Evolutionary conservation across 2,888 invertebrate genomes (phyloP), one percentile per base, ranked within the genome.

Genomic region (Myopa tessellatipennis): DNA sequence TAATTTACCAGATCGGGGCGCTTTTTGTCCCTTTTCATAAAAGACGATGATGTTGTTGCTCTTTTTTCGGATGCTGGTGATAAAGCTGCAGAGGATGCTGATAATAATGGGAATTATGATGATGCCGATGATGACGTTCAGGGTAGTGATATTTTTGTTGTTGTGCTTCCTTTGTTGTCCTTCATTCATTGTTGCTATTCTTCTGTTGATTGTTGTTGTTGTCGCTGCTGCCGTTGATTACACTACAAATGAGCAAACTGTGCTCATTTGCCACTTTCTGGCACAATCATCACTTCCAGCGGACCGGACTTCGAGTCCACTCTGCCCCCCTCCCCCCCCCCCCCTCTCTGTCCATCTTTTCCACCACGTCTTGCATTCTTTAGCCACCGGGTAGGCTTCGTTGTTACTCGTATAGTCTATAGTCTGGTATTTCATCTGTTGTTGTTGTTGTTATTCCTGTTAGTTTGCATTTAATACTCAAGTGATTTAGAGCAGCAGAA

Each of bases 81-180:
- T 61, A 26, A 26, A 26, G 26, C 26, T 26, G 26, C 26, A 26
- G 61, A 73, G 45, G 45, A 45, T 45, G 6, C 10, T 10, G 45
- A 10, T 45, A 45, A 45, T 26, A 45, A 45, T 4, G 55, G 14
- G n/a, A 1, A n/a, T n/a, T 16, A 55, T n/a, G 55, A 73, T 18
- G 34, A 63, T 45, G 73, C 45, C 50, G 73, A 65, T 74, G 74
- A 74, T 74, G 74, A 63, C 34, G n/a, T 63, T 65, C 18, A 52
- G 34, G 65, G 26, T 74, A 55, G 55, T 55, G 55, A 55, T 55
- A n/a, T 55, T 55, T n/a, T 4, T 55, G n/a, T 55, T 55, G 55
- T 55, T n/a, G n/a, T 55, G n/a, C 14, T 55, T 55, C 55, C 55
- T 55, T 14, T 55, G 14, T 14, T 55, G 14, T 14, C 55, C 55